These are phyloP conservation scores for Oncorhynchus kisutch DNA, from an alignment of 2,113 vertebrate species.

Conservation along the genomic window DNA sequence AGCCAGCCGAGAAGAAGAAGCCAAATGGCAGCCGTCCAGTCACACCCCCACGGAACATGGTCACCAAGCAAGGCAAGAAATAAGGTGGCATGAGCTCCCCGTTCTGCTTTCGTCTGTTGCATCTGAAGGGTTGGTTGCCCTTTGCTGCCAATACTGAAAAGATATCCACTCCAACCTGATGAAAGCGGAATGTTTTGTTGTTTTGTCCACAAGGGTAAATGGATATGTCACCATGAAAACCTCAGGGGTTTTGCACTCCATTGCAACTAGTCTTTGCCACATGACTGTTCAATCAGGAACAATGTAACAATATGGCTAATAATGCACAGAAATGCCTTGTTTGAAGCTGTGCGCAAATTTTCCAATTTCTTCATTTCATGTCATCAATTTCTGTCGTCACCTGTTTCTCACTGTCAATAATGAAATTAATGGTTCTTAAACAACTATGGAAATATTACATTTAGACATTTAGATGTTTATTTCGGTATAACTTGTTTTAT, in stretches of 20 bases:
- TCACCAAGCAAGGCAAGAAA: slow-evolving; percentile 98
- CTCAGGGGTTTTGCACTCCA: slow-evolving; percentile 81
- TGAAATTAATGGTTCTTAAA: slow-evolving; percentile 46
- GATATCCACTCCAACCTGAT: slow-evolving; percentile 61
- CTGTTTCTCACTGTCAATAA: slow-evolving; percentile 29
- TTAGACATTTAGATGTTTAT: slow-evolving; percentile 42
- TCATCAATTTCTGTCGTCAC: slow-evolving; percentile 39
- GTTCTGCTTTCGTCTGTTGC: slow-evolving; percentile 85
- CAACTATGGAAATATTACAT: slow-evolving; percentile 12
- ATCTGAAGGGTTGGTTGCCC: slow-evolving; percentile 66
- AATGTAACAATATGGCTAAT: slow-evolving; percentile 63
- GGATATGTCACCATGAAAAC: slow-evolving; percentile 72
- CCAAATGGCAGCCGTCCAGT: slow-evolving; percentile 93
- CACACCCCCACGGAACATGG: slow-evolving; percentile 95
- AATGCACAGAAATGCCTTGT: slow-evolving; percentile 74
- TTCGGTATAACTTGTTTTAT: slow-evolving; percentile 52
- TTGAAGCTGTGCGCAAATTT: slow-evolving; percentile 68
- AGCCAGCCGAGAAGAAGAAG: slow-evolving; percentile 98
- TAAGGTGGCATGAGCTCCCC: slow-evolving; percentile 74
- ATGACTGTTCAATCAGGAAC: slow-evolving; percentile 72
- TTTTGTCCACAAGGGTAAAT: slow-evolving; percentile 71
- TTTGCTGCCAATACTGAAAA: slow-evolving; percentile 69
- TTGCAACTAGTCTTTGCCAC: slow-evolving; percentile 75
- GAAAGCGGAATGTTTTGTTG: slow-evolving; percentile 67
- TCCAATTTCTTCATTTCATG: slow-evolving; percentile 31